Evolutionary conservation across 2,113 vertebrate genomes (phyloP), one percentile per base, ranked within the genome.

Genomic region (Poeciliopsis prolifica): DNA sequence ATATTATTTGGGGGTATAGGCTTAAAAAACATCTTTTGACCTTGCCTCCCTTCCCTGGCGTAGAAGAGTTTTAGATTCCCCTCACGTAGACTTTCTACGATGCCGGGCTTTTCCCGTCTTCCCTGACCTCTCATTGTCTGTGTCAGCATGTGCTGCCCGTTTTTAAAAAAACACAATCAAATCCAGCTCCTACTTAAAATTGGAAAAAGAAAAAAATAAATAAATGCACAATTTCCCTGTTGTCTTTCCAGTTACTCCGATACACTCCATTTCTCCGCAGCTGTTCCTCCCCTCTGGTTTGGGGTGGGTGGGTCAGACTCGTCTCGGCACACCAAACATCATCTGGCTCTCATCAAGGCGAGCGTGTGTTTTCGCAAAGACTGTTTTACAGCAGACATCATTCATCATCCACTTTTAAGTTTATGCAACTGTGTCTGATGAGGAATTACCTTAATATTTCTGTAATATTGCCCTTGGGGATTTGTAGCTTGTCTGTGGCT

Each of bases 321-420:
- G 77, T 72, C 61, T 44, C 40, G 75, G 70, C 51, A 0, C 74
- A 51, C 79, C 65, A 10, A 86, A 68, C 51, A 11, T 89, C 89
- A 91, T 91, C 88, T 90, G 90, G 87, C 80, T 89, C 78, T 82
- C 80, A 86, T 89, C 70, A 85, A 60, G 68, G 37, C 60, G 44
- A 81, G 85, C 77, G 81, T 83, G 83, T 89, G 80, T 85, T 89
- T 87, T 88, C 83, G 74, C 81, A 76, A 66, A 67, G 72, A 58
- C 72, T 81, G 54, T 81, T 82, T 86, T 85, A 87, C 82, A 77
- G 54, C 83, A 83, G 77, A 79, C 83, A 77, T 86, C 78, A 66
- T 90, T 87, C 79, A 74, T 91, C 86, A 86, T 85, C 54, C 17
- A 14, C 76, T 82, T 83, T 83, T 75, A 83, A 78, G 86, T 83